Evolutionary conservation across 2,888 invertebrate genomes (phyloP).

Genomic region (Trichacis sp.): DNA sequence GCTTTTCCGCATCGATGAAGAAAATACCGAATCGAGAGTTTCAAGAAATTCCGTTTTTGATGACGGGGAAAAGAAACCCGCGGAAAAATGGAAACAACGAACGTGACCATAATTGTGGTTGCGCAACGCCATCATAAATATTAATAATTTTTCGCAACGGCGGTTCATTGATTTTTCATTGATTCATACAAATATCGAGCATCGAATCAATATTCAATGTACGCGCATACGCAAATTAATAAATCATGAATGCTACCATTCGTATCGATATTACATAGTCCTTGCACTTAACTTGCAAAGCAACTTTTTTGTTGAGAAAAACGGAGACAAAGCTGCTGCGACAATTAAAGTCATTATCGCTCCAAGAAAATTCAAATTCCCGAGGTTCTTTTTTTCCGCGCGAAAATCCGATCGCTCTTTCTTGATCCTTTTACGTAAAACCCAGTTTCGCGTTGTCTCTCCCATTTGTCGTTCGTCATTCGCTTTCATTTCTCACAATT

Average conservation of each 20-base stretch:
- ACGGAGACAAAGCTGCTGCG: not conserved
- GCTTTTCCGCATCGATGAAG: no score
- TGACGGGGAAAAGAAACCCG: no score
- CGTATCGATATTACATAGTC: not conserved
- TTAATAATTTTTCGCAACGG: not conserved
- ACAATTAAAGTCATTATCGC: not conserved
- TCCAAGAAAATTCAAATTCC: not conserved
- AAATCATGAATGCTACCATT: not conserved
- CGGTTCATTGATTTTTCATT: not conserved
- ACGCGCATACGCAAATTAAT: not conserved
- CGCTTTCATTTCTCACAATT: no score
- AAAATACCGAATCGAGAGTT: no score
- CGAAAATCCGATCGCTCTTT: no score
- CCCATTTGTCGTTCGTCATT: no score
- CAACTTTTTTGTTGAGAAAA: not conserved
- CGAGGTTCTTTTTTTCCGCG: no score
- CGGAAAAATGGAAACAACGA: no score
- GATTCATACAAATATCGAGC: constrained; percentile 1
- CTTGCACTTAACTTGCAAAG: constrained; percentile 4
- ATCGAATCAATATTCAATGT: constrained; percentile 1
- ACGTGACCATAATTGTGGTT: no score
- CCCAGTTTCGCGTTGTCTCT: no score
- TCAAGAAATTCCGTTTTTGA: no score
- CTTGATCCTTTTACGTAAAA: no score
- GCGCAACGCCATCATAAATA: not conserved